Conservation (phyloP, 2,797 vertebrate genomes). For the Rallus crepitans region DNA sequence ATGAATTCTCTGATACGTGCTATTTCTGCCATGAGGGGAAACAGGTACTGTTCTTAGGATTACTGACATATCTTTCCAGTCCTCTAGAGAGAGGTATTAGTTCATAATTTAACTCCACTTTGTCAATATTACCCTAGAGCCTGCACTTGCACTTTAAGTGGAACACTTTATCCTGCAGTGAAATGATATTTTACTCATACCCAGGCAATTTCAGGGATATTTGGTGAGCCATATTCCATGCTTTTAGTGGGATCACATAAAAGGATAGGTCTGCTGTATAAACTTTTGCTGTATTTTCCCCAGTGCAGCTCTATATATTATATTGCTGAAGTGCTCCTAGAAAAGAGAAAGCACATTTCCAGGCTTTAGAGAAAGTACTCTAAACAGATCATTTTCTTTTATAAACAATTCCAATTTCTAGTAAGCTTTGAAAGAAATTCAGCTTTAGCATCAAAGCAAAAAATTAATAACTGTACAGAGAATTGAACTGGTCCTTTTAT, state of each 20-base stretch:
- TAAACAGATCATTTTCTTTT: neutral
- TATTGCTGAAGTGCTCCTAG: neutral
- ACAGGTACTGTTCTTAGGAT: neutral
- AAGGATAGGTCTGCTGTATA: neutral
- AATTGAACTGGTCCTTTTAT: neutral
- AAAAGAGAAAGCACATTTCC: neutral
- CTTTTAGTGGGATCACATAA: slow-evolving; percentile 48
- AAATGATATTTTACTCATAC: slow-evolving; percentile 35
- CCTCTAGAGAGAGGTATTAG: slow-evolving; percentile 18
- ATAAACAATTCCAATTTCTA: neutral
- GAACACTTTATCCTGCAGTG: slow-evolving; percentile 22
- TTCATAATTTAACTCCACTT: slow-evolving; percentile 29
- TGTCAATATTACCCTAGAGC: slow-evolving; percentile 26
- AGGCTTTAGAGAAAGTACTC: neutral
- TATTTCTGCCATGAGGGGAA: neutral
- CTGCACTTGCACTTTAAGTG: neutral
- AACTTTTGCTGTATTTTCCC: neutral
- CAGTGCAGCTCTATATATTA: neutral
- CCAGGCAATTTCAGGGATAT: slow-evolving; percentile 32
- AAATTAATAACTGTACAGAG: neutral
- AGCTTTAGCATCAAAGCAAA: neutral
- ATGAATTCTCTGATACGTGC: neutral
- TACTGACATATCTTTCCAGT: neutral
- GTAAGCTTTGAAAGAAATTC: neutral
- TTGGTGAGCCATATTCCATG: neutral